phyloP scores from a whole-genome alignment of 2,113 vertebrate species.

The Aix galericulata region DNA sequence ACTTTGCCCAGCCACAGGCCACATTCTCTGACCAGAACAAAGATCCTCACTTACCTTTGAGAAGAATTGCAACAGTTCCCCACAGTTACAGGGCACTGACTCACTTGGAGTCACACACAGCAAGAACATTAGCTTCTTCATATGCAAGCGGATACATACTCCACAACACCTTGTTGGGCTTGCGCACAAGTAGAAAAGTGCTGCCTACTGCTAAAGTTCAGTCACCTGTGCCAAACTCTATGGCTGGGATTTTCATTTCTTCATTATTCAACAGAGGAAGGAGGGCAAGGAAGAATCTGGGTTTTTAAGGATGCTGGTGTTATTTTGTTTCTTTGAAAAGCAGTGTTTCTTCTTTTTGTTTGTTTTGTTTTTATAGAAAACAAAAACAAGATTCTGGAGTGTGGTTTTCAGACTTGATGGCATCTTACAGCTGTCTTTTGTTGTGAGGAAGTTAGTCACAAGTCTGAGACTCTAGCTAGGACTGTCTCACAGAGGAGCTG shows the following conservation, averaged over 20 bases:
- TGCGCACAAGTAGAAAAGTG: not conserved
- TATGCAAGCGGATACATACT: not conserved
- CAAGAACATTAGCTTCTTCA: not conserved
- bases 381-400: constrained; percentile 28
- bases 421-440: constrained; percentile 47
- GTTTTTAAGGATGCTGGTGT: not conserved
- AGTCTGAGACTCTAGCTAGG: not conserved
- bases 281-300: not conserved
- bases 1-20: not conserved
- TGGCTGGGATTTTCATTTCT: not conserved
- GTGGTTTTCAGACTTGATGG: constrained; percentile 40
- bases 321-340: constrained; percentile 29
- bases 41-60: constrained; percentile 18
- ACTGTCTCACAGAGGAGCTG: not conserved
- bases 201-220: not conserved
- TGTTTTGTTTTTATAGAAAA: not conserved
- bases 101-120: not conserved
- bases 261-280: not conserved
- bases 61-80: not conserved
- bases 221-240: not conserved
- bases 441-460: constrained; percentile 41
- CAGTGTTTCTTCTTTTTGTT: not conserved
- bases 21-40: not conserved
- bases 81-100: not conserved
- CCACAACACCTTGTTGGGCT: not conserved